These are phyloP conservation scores for Erannis defoliaria DNA, from an alignment of 2,888 invertebrate genomes.

Conservation along the genomic window DNA sequence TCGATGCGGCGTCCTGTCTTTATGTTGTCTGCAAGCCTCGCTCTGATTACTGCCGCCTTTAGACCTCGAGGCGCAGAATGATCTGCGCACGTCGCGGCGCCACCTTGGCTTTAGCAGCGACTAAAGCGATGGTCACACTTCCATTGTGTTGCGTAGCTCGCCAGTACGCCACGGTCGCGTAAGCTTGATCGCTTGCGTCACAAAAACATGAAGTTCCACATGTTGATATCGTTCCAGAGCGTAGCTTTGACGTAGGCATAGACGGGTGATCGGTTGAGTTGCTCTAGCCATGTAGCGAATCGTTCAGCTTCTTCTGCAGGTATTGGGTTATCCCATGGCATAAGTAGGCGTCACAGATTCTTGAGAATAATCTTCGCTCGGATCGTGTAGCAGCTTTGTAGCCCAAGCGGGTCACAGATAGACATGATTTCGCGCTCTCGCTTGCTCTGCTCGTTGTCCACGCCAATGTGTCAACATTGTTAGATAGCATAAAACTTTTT, in stretches of 20 bases:
- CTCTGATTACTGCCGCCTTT: not conserved
- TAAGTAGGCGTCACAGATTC: not conserved
- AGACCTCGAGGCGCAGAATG: not conserved
- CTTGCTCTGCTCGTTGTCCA: too few species aligned
- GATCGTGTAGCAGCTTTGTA: too few species aligned
- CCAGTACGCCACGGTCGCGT: conserved; percentile 1
- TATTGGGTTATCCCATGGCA: too few species aligned
- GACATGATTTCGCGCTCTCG: too few species aligned
- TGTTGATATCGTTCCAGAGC: too few species aligned
- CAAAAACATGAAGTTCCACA: too few species aligned
- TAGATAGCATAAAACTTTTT: too few species aligned
- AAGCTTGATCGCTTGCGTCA: too few species aligned
- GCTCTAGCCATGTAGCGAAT: not conserved
- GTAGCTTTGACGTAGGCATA: too few species aligned
- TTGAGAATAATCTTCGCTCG: not conserved
- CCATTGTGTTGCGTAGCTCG: not conserved
- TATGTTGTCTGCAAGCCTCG: not conserved
- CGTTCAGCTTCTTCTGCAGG: not conserved
- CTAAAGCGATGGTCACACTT: not conserved
- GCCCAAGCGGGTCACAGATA: too few species aligned
- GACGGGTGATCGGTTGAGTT: too few species aligned
- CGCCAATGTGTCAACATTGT: too few species aligned
- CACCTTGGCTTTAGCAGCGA: not conserved
- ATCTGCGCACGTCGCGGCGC: not conserved
- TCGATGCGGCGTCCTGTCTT: not conserved